These are phyloP conservation scores for Ellobium chinense DNA, from an alignment of 2,888 invertebrate species.

Conservation along the genomic window DNA sequence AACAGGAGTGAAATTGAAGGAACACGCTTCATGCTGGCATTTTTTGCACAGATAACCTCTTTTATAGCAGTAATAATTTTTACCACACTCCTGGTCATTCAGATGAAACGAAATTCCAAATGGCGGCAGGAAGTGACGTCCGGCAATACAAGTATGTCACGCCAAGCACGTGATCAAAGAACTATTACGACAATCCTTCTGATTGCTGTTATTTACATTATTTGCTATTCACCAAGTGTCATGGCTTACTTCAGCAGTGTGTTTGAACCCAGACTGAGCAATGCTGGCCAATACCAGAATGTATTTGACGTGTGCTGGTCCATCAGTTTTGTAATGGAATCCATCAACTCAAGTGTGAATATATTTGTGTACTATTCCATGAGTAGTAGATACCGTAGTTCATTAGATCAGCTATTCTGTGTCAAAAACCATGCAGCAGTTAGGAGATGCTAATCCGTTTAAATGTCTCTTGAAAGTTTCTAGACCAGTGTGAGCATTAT, in stretches of 20 bases:
- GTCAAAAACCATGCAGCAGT: too few relatives aligned
- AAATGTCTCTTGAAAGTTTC: too few relatives aligned
- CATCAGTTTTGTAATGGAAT: neutral
- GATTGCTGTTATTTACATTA: neutral
- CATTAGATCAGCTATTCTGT: too few relatives aligned
- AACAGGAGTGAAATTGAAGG: neutral
- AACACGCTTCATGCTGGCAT: neutral
- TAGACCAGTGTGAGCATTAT: too few relatives aligned
- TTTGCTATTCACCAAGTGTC: too few relatives aligned
- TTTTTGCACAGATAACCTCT: neutral
- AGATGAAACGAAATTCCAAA: neutral
- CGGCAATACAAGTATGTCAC: neutral
- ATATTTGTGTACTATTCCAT: neutral
- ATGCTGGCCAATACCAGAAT: neutral
- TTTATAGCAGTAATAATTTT: neutral
- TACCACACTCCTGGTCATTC: neutral
- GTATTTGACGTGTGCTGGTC: neutral
- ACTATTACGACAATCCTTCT: neutral
- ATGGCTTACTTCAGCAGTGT: neutral
- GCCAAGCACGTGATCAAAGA: neutral
- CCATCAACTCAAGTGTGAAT: neutral
- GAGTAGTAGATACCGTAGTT: neutral
- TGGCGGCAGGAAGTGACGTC: neutral
- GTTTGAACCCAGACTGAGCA: neutral
- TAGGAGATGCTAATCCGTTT: too few relatives aligned